Evolutionary conservation across 2,797 vertebrate genomes (phyloP), one percentile per base, ranked within the genome.

Genomic region (Cyprinella venusta): DNA sequence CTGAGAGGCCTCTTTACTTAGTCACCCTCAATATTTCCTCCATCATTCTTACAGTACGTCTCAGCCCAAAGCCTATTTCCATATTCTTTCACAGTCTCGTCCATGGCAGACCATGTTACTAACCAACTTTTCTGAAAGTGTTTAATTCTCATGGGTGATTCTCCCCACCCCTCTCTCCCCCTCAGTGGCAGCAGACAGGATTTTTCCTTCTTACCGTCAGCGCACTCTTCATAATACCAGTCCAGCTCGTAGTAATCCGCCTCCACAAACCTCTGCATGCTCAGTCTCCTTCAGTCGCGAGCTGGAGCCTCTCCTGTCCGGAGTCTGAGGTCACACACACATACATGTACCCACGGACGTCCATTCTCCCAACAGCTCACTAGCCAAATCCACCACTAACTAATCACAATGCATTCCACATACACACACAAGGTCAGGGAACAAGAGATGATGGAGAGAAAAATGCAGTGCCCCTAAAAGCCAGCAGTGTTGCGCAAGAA

Each of bases 151-250:
- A 52, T 59, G 48, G 50, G 38, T 21, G 56, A 21, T 48, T 59
- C 61, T 72, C 50, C 61, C 33, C 48, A 8, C 7, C 21, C 67
- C 26, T 70, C 59, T 74, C 68, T 30, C 19, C 33, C 6, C 45
- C n/a, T 40, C 45, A 54, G 21, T 2, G 30, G 30, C 24, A 78
- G 71, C 79, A 64, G 33, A 52, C 21, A 74, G 50, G 48, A 52
- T 75, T 71, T 65, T 15, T 19, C 54, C 52, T 15, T 88, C 94
- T 96, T 98, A 99, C 98, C 98, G 90, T 99, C 98, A 0, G 97
- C 94, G 88, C 97, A 99, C 92, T 99, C 98, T 89, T 99, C 98
- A 92, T 99, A 99, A 94, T 98, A 98, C 98, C 98, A 99, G 94
- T 99, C 98, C 94, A 99, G 94, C 84, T 98, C 97, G 86, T 98